These are phyloP conservation scores for Vicugna pacos DNA, from an alignment of 2,113 vertebrate genomes.

Conservation along the genomic window DNA sequence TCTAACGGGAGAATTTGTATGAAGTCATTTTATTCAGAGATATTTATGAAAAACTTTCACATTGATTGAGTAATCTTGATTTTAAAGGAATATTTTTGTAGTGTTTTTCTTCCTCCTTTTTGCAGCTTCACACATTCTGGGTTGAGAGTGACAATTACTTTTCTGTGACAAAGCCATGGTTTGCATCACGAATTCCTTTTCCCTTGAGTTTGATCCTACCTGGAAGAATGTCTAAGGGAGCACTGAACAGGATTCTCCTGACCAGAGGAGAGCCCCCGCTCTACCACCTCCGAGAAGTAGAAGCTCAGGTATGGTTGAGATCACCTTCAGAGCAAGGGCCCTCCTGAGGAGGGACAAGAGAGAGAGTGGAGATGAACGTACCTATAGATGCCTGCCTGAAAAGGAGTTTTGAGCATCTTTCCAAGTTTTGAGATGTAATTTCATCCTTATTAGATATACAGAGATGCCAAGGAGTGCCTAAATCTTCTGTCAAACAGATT, in stretches of 20 bases:
- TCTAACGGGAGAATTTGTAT: constrained; percentile 37
- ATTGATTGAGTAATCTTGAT: neutral
- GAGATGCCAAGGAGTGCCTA: constrained; percentile 98
- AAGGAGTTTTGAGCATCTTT: constrained; percentile 10
- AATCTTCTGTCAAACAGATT: constrained; percentile 97
- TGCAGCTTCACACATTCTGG: constrained; percentile 98
- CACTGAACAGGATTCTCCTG: constrained; percentile 93
- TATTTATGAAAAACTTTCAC: neutral
- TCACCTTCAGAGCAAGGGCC: neutral
- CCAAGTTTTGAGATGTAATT: constrained; percentile 72
- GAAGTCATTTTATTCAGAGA: neutral
- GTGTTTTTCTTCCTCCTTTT: constrained; percentile 31
- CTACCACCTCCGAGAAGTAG: constrained; percentile 93
- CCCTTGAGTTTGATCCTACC: constrained; percentile 95
- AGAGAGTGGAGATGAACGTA: neutral
- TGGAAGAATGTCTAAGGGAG: constrained; percentile 90
- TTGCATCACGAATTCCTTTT: constrained; percentile 95
- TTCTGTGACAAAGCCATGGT: constrained; percentile 96
- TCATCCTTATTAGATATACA: constrained; percentile 93
- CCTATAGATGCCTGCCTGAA: neutral
- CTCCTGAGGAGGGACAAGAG: neutral
- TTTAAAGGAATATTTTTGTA: constrained; percentile 27
- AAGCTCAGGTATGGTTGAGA: constrained; percentile 91
- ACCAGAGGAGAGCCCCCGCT: constrained; percentile 93
- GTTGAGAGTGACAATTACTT: constrained; percentile 97